These are phyloP conservation scores for Pyxicephalus adspersus DNA, from an alignment of 2,113 vertebrate genomes.

Conservation along the genomic window DNA sequence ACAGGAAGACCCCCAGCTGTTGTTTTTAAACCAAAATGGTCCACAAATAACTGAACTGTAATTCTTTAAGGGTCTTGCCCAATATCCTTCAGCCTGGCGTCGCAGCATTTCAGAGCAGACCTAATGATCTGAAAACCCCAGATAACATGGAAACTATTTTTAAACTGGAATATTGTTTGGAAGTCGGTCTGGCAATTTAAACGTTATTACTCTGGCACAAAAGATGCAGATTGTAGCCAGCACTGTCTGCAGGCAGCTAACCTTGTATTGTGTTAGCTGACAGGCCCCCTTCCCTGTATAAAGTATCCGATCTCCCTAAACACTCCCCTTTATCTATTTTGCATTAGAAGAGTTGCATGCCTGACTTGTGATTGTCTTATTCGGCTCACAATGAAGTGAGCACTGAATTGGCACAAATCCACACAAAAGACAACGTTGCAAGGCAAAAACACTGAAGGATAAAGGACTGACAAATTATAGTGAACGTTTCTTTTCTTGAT, in stretches of 20 bases:
- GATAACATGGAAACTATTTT: not conserved
- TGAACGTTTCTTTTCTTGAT: conserved; percentile 18
- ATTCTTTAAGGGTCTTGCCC: too few species aligned
- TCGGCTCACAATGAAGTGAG: conserved; percentile 42
- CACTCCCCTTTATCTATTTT: conserved; percentile 51
- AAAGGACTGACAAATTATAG: conserved; percentile 43
- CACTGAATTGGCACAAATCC: conserved; percentile 52
- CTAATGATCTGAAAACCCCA: not conserved
- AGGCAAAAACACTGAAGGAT: conserved; percentile 38
- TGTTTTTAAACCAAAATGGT: too few species aligned
- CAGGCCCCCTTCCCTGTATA: not conserved
- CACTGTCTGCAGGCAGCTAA: not conserved
- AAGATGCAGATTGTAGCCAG: not conserved
- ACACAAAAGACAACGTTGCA: conserved; percentile 23
- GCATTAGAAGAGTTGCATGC: conserved; percentile 50
- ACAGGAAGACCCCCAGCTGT: too few species aligned
- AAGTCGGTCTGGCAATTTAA: not conserved
- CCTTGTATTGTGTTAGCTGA: not conserved
- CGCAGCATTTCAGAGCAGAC: too few species aligned
- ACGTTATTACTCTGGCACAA: not conserved
- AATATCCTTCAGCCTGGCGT: too few species aligned
- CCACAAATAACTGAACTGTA: too few species aligned
- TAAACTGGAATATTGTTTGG: not conserved
- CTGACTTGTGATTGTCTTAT: conserved; percentile 55
- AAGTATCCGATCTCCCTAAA: conserved; percentile 34